Percentiles rank a stretch among this genome's conserved stretches.
Evolutionary conservation across 2,888 invertebrate species (phyloP).

Genomic region (Drosophila kambysellisi): DNA sequence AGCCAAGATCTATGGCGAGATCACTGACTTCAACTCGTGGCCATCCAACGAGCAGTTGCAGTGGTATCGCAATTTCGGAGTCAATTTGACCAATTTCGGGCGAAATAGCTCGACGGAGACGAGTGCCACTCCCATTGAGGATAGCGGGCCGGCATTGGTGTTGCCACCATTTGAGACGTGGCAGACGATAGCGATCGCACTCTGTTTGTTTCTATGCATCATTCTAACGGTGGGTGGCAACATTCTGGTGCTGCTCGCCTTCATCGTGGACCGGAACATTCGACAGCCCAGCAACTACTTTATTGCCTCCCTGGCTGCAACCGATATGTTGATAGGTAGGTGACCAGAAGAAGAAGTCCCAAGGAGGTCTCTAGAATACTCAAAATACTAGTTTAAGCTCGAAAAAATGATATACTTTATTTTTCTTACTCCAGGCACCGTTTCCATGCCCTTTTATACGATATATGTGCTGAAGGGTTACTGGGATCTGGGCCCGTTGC

Average conservation of each 20-base stretch:
- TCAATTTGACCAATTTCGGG: conserved; percentile 72
- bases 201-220: conserved; percentile 94
- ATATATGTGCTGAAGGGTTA: conserved; percentile 98
- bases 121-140: conserved; percentile 45
- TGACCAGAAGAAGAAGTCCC: neutral
- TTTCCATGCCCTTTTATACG: conserved; percentile 99
- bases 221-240: conserved; percentile 97
- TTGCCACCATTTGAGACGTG: conserved; percentile 95
- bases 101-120: conserved; percentile 52
- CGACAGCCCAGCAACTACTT: conserved; percentile 99
- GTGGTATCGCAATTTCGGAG: conserved; percentile 77
- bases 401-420: neutral
- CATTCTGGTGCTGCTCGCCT: conserved; percentile 96
- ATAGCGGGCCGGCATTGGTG: conserved; percentile 86
- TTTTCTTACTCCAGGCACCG: conserved; percentile 90
- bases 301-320: conserved; percentile 98
- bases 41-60: conserved; percentile 77
- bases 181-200: conserved; percentile 95
- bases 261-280: conserved; percentile 96
- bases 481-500: conserved; percentile 98
- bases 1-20: conserved; percentile 84
- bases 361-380: neutral
- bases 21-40: conserved; percentile 84
- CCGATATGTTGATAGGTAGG: conserved; percentile 96
- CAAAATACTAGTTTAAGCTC: neutral